phyloP scores from a whole-genome alignment of 2,888 invertebrate species.

The Meghimatium bilineatum region DNA sequence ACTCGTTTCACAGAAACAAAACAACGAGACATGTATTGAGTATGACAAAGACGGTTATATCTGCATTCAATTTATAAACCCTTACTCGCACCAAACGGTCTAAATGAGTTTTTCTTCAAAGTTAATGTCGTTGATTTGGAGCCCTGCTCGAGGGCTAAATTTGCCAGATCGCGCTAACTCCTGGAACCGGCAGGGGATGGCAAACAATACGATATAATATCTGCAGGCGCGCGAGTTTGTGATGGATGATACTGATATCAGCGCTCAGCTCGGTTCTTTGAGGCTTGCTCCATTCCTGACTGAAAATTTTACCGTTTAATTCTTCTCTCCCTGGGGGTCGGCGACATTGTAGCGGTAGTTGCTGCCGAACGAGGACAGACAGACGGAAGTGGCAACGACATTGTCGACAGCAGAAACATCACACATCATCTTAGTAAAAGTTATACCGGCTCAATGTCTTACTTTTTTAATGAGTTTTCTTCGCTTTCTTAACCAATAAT shows the following conservation, averaged over 20 bases:
- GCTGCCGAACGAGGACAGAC: conserved; percentile 40
- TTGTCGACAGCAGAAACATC: conserved; percentile 27
- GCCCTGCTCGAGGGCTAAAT: conserved; percentile 28
- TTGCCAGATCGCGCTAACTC: conserved; percentile 38
- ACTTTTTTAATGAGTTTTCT: background rate
- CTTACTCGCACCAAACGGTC: conserved; percentile 36
- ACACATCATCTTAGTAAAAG: background rate
- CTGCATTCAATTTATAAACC: conserved; percentile 30
- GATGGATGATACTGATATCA: conserved; percentile 41
- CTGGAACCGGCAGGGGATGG: conserved; percentile 20
- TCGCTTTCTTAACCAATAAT: background rate
- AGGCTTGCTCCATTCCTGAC: conserved; percentile 29
- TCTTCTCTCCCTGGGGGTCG: conserved; percentile 40
- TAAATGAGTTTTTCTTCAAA: conserved; percentile 38
- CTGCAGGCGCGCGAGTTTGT: conserved; percentile 29
- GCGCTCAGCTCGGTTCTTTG: conserved; percentile 28
- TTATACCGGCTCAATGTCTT: too few relatives aligned
- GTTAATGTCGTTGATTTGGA: conserved; percentile 37
- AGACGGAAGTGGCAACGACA: conserved; percentile 36
- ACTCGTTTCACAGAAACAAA: background rate
- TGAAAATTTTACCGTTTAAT: conserved; percentile 35
- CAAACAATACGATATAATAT: conserved; percentile 44
- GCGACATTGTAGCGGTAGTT: conserved; percentile 26
- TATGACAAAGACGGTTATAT: background rate
- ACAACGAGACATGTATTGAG: background rate